A percentile compares a stretch with the other conserved stretches of the same genome.
phyloP scores from a whole-genome alignment of 1,140 invertebrate species.

The Drosophila watanabei region DNA sequence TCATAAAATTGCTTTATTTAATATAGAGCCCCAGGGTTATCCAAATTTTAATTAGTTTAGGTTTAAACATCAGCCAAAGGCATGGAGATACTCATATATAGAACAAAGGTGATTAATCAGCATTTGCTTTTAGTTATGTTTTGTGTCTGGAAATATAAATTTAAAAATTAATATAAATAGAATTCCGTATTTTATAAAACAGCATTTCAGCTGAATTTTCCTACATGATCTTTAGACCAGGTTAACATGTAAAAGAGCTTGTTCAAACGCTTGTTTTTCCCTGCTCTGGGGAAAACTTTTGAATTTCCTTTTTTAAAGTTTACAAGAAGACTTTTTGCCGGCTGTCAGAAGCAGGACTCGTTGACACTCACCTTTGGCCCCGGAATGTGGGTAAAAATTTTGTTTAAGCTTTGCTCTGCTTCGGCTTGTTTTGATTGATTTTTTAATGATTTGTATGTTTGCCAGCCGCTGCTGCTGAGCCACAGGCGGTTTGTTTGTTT shows the following conservation, averaged over 20 bases:
- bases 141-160: too few relatives aligned
- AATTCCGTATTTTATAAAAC: too few relatives aligned
- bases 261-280: conserved; percentile 2
- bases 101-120: too few relatives aligned
- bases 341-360: conserved; percentile 26
- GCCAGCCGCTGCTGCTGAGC: conserved; percentile 28
- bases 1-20: background rate
- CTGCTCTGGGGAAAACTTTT: background rate
- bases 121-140: background rate
- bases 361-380: conserved; percentile 43
- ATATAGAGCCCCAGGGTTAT: background rate
- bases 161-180: background rate
- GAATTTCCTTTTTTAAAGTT: conserved; percentile 26
- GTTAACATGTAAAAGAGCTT: conserved; percentile 7
- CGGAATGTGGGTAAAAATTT: conserved; percentile 13
- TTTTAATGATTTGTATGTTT: conserved; percentile 48
- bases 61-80: background rate
- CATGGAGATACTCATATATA: background rate
- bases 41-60: background rate
- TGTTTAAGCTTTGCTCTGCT: conserved; percentile 15
- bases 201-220: background rate
- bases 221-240: background rate
- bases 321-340: conserved; percentile 12
- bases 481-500: conserved; percentile 51
- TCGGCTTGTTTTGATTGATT: conserved; percentile 35